Evolutionary conservation across 53 echinoderm and acorn worm genomes (phyloP).

Genomic region (Apostichopus leukothele): DNA sequence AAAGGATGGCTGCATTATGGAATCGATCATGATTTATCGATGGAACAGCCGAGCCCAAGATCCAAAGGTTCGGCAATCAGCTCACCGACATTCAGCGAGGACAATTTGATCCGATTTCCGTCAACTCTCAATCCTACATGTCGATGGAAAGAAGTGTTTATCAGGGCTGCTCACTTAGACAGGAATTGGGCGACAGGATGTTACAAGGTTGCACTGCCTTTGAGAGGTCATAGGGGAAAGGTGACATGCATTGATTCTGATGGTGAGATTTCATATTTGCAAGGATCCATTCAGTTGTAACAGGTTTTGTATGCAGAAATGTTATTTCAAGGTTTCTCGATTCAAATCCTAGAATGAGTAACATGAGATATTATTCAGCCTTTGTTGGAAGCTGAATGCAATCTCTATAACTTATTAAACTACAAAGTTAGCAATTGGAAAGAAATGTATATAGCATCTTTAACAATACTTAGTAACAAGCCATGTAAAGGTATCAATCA

Average conservation of each 20-base stretch:
- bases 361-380: too few relatives aligned
- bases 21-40: conserved; percentile 57
- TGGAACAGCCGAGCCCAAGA: conserved; percentile 65
- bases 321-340: too few relatives aligned
- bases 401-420: too few relatives aligned
- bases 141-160: conserved; percentile 87
- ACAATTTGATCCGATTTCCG: conserved; percentile 48
- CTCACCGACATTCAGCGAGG: conserved; percentile 78
- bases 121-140: conserved; percentile 59
- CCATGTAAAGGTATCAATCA: too few relatives aligned
- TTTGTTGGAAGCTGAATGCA: too few relatives aligned
- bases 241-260: conserved; percentile 82
- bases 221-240: conserved; percentile 75
- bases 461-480: too few relatives aligned
- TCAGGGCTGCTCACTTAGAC: conserved; percentile 80
- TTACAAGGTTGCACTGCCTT: conserved; percentile 69
- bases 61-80: conserved; percentile 60
- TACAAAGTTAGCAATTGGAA: too few relatives aligned
- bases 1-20: conserved; percentile 79
- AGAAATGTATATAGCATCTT: too few relatives aligned
- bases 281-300: too few relatives aligned
- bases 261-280: conserved; percentile 28
- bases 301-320: too few relatives aligned
- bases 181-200: conserved; percentile 81
- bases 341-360: too few relatives aligned